Evolutionary conservation across 1,140 invertebrate genomes (phyloP), one percentile per base, ranked within the genome.

Genomic region (Dolichoris vasculosae): DNA sequence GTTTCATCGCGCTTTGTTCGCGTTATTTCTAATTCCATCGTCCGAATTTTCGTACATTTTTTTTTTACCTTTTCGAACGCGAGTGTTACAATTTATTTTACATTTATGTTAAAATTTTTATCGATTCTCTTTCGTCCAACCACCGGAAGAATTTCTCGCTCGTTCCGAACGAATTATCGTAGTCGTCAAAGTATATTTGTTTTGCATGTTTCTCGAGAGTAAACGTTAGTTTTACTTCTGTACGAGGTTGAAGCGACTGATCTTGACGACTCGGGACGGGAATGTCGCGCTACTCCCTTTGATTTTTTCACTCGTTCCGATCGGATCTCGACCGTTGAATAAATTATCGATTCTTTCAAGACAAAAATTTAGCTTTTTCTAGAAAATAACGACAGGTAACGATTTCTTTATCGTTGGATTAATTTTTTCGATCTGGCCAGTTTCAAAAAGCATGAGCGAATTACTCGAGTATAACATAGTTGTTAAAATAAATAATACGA

Each of bases 121-220:
- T n/a, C 20, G 40, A n/a, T 67, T 67, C 67, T 67, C 38, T 67
- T 67, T 26, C 59, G 30, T 32, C 17, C 30, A 48, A 43, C 32
- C 4, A 55, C 13, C 55, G 13, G 55, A 17, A 32, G 3, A 80
- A 43, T 80, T 69, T 81, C 26, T 23, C 63, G 43, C 64, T 48
- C 43, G 35, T 48, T 32, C 20, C 11, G 13, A 67, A 48, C 69
- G 79, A 81, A 40, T 81, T 69, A 81, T 81, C 79, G 35, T 30
- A 63, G 51, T 67, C 77, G 13, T 43, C 17, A 15, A 17, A 63
- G 32, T 26, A 63, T 40, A 55, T 79, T 79, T 79, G 46, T 79
- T 63, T 79, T 38, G 51, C 23, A 63, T 79, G 51, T 51, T 17
- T 78, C 76, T 11, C 15, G 2, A 13, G 51, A 9, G 51, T 79